A percentile compares a stretch with the other conserved stretches of the same genome.
Conservation (phyloP, 1,140 invertebrate genomes). For the Oryctes rhinoceros region DNA sequence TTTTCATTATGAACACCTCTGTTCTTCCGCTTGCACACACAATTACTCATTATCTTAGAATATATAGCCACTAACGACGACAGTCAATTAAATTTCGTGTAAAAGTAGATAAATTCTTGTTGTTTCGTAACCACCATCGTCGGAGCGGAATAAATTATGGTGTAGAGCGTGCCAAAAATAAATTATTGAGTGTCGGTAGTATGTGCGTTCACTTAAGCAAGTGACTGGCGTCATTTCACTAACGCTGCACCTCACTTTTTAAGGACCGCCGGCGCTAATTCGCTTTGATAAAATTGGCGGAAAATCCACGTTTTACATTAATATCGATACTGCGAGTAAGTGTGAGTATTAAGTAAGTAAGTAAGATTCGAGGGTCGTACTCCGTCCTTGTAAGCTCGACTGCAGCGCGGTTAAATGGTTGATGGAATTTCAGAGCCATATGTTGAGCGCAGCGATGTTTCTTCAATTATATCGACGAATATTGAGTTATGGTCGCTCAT, state of each 20-base stretch:
- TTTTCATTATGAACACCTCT: constrained; percentile 12
- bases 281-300: not conserved
- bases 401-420: not conserved
- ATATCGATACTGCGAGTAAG: too few species aligned
- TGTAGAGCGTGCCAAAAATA: constrained; percentile 26
- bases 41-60: constrained; percentile 24
- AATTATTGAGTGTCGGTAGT: constrained; percentile 1
- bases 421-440: constrained; percentile 5
- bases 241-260: not conserved
- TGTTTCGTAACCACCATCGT: constrained; percentile 7
- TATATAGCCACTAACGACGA: constrained; percentile 7
- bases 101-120: constrained; percentile 9
- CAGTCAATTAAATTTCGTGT: constrained; percentile 25
- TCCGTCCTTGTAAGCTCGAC: not conserved
- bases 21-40: not conserved
- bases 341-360: too few species aligned
- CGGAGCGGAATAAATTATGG: constrained; percentile 16
- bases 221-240: not conserved
- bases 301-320: too few species aligned
- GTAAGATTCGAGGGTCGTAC: not conserved
- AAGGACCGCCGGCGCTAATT: not conserved
- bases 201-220: not conserved
- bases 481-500: constrained; percentile 21
- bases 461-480: constrained; percentile 33
- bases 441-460: not conserved